Base-by-base conservation (phyloP, 2,888 invertebrate species). In the Arctia plantaginis region DNA sequence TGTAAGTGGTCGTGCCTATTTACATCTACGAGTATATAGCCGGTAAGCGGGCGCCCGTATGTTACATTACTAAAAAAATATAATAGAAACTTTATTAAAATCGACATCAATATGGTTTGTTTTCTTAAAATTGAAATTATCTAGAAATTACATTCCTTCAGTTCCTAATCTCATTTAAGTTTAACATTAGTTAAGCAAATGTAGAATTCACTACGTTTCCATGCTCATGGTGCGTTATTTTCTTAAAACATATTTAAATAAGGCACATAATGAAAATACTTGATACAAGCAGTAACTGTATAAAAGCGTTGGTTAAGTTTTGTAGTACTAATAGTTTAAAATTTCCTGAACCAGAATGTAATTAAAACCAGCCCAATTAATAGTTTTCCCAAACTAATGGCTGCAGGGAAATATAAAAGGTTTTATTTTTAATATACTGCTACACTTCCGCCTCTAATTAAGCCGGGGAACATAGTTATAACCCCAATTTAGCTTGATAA, bases 401-500 rank as follows among this genome's bases (percentile, higher is more conserved):
- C 47, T 65, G 65, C 30, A 74, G 39, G 69, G 71, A 71, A 72
- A 70, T 80, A 82, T 71, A 20, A 77, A 79, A 76, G 71, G 68
- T 76, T 78, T 72, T 67, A 71, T 62, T 55, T 39, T 73, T 77
- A 81, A 75, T 76, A 68, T 73, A 68, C 23, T 71, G 62, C 35
- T 65, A 59, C 77, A 72, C 66, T 72, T 67, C 44, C 30, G 75
- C 47, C 59, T 41, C 74, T 84, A 79, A 84, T 84, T 82, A 82
- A 78, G 75, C 74, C 33, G 72, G 72, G 76, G 74, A 44, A 77
- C 77, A 77, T 79, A 80, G 73, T 81, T 82, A 81, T 75, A 77
- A 83, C 83, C 81, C 77, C 77, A 78, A 77, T 80, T 80, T 76
- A 76, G 80, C 78, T 67, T 71, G 62, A 77, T 76, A 79, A 82